A percentile compares a stretch with the other conserved stretches of the same genome.
These are phyloP conservation scores for Hippoglossus hippoglossus DNA, from an alignment of 2,797 vertebrate species.

Conservation along the genomic window DNA sequence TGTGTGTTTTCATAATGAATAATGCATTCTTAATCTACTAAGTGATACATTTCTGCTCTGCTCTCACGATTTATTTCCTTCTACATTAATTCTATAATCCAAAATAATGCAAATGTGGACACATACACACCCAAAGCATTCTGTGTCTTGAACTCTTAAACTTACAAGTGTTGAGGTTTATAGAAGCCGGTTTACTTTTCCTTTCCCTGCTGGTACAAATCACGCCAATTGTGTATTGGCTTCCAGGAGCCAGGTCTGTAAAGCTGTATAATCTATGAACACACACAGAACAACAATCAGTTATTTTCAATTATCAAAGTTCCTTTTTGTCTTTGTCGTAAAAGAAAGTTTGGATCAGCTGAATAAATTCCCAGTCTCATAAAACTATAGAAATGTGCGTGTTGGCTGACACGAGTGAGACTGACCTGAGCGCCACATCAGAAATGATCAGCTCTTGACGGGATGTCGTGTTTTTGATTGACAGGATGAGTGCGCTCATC, in stretches of 20 bases:
- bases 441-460: slow-evolving; percentile 73
- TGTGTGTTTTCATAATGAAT: too few species aligned
- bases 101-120: neutral
- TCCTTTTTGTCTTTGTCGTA: neutral
- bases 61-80: slow-evolving; percentile 2
- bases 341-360: slow-evolving; percentile 4
- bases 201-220: slow-evolving; percentile 81
- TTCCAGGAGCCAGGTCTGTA: slow-evolving; percentile 83
- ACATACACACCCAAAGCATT: neutral
- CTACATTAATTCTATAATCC: neutral
- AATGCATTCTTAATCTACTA: too few species aligned
- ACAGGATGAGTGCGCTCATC: slow-evolving; percentile 82
- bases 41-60: neutral
- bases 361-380: neutral
- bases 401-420: slow-evolving; percentile 13
- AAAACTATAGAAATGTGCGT: neutral
- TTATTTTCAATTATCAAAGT: too few species aligned
- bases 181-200: slow-evolving; percentile 76
- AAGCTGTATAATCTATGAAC: slow-evolving; percentile 82
- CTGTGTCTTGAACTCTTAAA: slow-evolving; percentile 40
- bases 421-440: slow-evolving; percentile 79
- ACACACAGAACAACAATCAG: slow-evolving; percentile 29
- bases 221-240: slow-evolving; percentile 83
- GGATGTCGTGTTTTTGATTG: slow-evolving; percentile 81
- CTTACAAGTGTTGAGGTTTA: slow-evolving; percentile 84